These are phyloP conservation scores for Cottus gobio DNA, from an alignment of 2,113 vertebrate genomes.

Conservation along the genomic window DNA sequence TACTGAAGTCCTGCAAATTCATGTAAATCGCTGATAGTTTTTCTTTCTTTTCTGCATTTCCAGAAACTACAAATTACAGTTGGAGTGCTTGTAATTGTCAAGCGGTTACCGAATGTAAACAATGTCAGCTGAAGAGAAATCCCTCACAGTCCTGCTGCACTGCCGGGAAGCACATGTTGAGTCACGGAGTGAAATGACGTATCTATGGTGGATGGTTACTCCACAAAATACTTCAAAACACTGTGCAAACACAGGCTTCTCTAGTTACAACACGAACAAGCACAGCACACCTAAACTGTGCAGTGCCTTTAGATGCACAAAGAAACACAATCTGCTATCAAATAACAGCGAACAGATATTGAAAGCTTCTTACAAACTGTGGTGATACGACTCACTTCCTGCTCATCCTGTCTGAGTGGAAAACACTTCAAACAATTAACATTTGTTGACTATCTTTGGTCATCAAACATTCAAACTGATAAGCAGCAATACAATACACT, in stretches of 20 bases:
- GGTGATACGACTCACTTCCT: conserved; percentile 45
- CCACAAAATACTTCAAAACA: not conserved
- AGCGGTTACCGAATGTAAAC: conserved; percentile 40
- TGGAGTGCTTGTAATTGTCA: conserved; percentile 3
- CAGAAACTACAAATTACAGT: conserved; percentile 16
- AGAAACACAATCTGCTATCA: conserved; percentile 1
- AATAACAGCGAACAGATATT: conserved; percentile 7
- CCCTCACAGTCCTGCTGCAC: conserved; percentile 28
- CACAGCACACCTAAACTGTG: no score
- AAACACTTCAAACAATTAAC: conserved; percentile 23
- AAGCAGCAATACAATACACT: not conserved
- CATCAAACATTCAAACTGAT: not conserved
- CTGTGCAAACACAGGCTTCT: conserved; percentile 22
- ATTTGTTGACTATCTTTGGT: not conserved
- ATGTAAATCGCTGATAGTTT: conserved; percentile 18
- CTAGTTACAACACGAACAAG: conserved; percentile 2
- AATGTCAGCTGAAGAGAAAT: conserved; percentile 65
- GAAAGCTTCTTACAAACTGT: not conserved
- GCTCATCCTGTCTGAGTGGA: conserved; percentile 5
- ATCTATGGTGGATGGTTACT: conserved; percentile 6
- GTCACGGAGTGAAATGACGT: conserved; percentile 57
- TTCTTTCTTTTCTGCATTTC: conserved; percentile 38
- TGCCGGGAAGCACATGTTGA: conserved; percentile 73
- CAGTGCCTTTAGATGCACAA: not conserved
- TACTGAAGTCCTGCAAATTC: conserved; percentile 20